Base-by-base conservation (phyloP, 1,140 invertebrate genomes). In the Conus betulinus region DNA sequence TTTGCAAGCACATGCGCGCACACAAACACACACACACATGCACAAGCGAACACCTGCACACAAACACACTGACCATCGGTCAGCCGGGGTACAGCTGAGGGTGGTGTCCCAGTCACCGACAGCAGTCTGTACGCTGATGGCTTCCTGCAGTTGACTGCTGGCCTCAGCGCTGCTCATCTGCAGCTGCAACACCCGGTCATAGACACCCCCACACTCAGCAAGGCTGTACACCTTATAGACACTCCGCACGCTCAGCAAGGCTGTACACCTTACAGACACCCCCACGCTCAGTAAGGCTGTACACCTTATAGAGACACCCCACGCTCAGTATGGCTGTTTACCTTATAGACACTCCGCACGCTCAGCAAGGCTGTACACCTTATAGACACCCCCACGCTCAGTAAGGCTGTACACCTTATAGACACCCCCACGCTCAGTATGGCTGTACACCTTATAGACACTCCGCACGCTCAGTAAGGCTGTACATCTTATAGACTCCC, bases 41-140 rank as follows among this genome's bases (percentile, higher is more conserved):
- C 71, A n/a, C 71, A n/a, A 13, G n/a, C 71, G 6, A 13, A 74
- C n/a, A 74, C 71, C 39, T 23, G 23, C 71, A 74, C 71, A 74
- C 76, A 78, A 11, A 39, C 7, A 39, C 7, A 78, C 85, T 79
- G 27, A 87, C 85, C 85, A 87, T 27, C 85, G 53, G 74, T 87
- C 85, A n/a, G 67, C 39, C 5, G 85, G 85, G 3, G 85, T 76
- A 27, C 85, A 87, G 71, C 85, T 71, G 10, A 87, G 85, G n/a
- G 71, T 57, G 51, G 85, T 78, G 85, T 87, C 74, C 85, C 85
- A 87, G 27, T 87, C 85, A 10, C 85, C 5, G 55, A 84, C 82
- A 11, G 82, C 7, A 6, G 55, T 17, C 82, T 84, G 82, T 23
- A 84, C 53, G 57, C 82, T 84, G 53, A 84, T 51, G 10, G 55